Conservation (phyloP, 2,113 vertebrate species). For the Oxyura jamaicensis region DNA sequence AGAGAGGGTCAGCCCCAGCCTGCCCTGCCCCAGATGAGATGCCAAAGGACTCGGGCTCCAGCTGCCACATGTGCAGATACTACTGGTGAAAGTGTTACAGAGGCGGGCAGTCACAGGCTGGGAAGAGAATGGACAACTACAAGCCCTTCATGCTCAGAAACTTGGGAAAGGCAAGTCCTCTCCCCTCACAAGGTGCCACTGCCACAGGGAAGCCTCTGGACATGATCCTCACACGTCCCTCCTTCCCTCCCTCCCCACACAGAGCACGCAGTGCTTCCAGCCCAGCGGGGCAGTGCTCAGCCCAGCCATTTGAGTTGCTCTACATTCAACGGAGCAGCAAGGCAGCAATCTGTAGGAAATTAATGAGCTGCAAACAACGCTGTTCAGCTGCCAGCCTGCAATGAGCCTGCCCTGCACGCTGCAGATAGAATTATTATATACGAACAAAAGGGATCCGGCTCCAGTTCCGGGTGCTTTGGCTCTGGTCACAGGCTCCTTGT, state of each 20-base stretch:
- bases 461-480: background rate
- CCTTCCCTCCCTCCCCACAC: background rate
- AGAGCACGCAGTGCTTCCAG: background rate
- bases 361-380: conserved; percentile 61
- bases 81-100: background rate
- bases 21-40: background rate
- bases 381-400: conserved; percentile 57
- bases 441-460: conserved; percentile 19
- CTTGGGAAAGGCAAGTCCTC: background rate
- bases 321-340: conserved; percentile 8
- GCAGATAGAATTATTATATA: conserved; percentile 32
- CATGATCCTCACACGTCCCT: rapidly evolving
- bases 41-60: background rate
- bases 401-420: background rate
- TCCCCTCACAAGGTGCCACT: background rate
- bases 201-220: background rate
- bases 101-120: background rate
- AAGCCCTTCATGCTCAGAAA: background rate
- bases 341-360: conserved; percentile 57
- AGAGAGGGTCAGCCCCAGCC: background rate
- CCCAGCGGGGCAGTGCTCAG: background rate
- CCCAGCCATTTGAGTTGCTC: background rate
- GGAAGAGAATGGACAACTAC: no score
- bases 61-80: background rate
- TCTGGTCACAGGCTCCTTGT: background rate